Evolutionary conservation across 2,888 invertebrate species (phyloP), one percentile per base, ranked within the genome.

Genomic region (Mycogona germanica): DNA sequence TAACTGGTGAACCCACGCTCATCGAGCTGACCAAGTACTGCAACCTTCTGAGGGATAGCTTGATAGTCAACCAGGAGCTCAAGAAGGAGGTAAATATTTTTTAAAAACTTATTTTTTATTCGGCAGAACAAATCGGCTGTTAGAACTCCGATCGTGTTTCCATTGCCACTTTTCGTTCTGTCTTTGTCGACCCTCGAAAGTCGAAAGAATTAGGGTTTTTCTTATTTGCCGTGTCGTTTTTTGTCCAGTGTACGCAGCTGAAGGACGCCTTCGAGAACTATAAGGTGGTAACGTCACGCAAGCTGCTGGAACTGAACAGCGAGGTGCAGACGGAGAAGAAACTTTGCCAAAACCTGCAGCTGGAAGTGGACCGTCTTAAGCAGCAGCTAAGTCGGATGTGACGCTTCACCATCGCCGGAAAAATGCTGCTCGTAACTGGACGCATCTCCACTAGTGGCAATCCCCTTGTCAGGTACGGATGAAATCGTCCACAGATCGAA

Each of bases 281-380:
- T 38, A 54, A 54, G 32, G 28, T 17, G 2, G 9, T 41, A 26
- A 49, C 49, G 23, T 41, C n/a, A n/a, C 26, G 41, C 3, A 25
- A 29, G n/a, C 38, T 54, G 7, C 58, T 51, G 41, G 63, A 64
- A 46, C 57, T 64, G 41, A 60, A 59, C 47, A 57, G 53, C 21
- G 62, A 66, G 58, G 53, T 65, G 25, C 62, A 65, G 37, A 61
- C 70, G 40, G 72, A 71, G 58, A 71, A 69, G 62, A 70, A 71
- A 58, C 62, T 66, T 17, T 61, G 71, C 48, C 62, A 68, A 30
- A 65, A 63, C 51, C 66, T 70, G 38, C 68, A 72, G 62, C 69
- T 70, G n/a, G 70, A 71, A 60, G 62, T 72, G 35, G 68, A 69
- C 50, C 58, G 69, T 50, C 62, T 71, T 48, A 66, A 67, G 57